Percentiles rank a stretch among this genome's conserved stretches.
These are phyloP conservation scores for Sitophilus oryzae DNA, from an alignment of 1,140 invertebrate species.

Conservation along the genomic window DNA sequence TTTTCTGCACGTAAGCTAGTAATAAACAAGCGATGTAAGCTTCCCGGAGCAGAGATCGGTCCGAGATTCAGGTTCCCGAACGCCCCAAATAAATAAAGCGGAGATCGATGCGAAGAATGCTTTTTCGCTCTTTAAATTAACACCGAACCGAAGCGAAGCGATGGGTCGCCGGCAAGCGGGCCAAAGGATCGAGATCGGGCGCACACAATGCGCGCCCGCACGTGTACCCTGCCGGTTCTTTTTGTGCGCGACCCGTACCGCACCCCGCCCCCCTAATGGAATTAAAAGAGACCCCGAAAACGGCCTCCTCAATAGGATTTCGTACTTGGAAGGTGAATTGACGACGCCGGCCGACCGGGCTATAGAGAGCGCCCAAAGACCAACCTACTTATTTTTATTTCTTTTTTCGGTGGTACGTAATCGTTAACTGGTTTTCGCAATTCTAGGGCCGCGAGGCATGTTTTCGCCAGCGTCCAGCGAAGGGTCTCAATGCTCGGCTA, in stretches of 20 bases:
- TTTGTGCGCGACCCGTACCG: constrained; percentile 1
- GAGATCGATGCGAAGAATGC: not conserved
- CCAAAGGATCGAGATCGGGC: constrained; percentile 7
- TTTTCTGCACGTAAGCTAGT: no score
- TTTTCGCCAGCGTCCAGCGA: not conserved
- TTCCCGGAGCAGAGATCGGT: no score
- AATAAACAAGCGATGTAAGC: no score
- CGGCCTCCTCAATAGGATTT: not conserved
- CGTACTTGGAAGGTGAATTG: not conserved
- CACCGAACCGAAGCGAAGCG: constrained; percentile 7
- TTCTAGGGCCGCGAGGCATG: not conserved
- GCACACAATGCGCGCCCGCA: constrained; percentile 16
- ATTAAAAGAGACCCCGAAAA: not conserved
- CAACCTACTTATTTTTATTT: not conserved
- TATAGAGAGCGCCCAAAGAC: not conserved
- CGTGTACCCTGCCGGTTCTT: constrained; percentile 20
- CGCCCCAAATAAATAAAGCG: not conserved
- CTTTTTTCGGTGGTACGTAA: not conserved
- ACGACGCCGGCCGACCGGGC: not conserved
- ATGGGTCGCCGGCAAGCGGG: no score
- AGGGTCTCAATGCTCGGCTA: no score
- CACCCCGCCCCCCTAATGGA: not conserved
- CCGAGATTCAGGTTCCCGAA: not conserved
- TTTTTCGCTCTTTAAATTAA: constrained; percentile 7
- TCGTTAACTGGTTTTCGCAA: not conserved